Percentiles rank a stretch among this genome's conserved stretches.
Evolutionary conservation across 2,797 vertebrate species (phyloP).

Genomic region (Tenualosa thibaudeaui): DNA sequence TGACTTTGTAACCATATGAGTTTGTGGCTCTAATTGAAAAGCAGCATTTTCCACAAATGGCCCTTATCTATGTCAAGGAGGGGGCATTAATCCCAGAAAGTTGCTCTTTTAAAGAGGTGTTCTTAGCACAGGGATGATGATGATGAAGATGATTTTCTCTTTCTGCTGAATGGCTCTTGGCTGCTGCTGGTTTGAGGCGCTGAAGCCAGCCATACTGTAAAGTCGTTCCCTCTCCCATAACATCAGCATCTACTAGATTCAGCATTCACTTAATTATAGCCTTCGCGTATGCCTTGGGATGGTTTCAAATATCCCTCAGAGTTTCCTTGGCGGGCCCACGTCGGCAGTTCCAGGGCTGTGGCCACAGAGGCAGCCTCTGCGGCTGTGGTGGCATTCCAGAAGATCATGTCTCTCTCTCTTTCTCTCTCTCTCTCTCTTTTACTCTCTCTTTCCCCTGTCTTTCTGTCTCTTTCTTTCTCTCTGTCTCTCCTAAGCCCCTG

Average conservation of each 20-base stretch:
- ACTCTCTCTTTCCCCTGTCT: background rate
- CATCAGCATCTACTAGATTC: slow-evolving; percentile 73
- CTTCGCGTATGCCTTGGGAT: slow-evolving; percentile 67
- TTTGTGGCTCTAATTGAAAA: background rate
- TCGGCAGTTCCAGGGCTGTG: slow-evolving; percentile 70
- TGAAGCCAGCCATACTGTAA: slow-evolving; percentile 74
- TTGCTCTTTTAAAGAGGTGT: background rate
- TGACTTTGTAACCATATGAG: background rate
- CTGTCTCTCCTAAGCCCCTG: background rate
- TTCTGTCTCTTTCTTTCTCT: background rate
- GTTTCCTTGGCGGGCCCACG: slow-evolving; percentile 70
- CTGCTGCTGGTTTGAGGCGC: slow-evolving; percentile 60
- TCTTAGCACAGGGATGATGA: background rate
- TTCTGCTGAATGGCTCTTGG: slow-evolving; percentile 73
- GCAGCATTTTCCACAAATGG: background rate
- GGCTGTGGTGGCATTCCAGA: slow-evolving; percentile 63
- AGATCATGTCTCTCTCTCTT: slow-evolving; percentile 53
- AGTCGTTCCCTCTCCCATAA: slow-evolving; percentile 77
- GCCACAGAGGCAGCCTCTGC: background rate
- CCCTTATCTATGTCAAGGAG: background rate
- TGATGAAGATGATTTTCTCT: slow-evolving; percentile 45
- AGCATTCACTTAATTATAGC: slow-evolving; percentile 79
- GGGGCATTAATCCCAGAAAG: background rate
- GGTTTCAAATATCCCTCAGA: slow-evolving; percentile 74
- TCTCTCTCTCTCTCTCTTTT: background rate